Evolutionary conservation across 2,888 invertebrate species (phyloP), one percentile per base, ranked within the genome.

Genomic region (Neoascia interrupta): DNA sequence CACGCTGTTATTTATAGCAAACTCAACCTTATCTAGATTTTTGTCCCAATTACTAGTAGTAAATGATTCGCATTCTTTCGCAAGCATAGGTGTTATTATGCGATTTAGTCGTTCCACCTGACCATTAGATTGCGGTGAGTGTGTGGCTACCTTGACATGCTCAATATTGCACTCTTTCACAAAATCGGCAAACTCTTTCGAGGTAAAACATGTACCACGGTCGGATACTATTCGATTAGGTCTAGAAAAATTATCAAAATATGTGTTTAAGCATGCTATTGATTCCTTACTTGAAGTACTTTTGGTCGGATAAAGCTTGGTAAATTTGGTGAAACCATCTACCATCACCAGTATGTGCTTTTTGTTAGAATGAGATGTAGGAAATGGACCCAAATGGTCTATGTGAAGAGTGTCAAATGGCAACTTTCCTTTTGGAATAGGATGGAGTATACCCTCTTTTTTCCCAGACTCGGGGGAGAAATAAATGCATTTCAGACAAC

Each of bases 381-480:
- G 19, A 80, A 68, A 58, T 21, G 41, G 58, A 10, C 56, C 66
- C 8, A 39, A 36, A 19, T 63, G 49, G 28, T 49, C 49, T 11
- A 61, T 37, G 37, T 63, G 49, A 28, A 63, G 28, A 13, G 69
- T 69, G 16, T 60, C 58, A 11, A 68, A 68, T 18, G 49, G 68
- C 4, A 47, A 11, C 3, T 81, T 75, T 4, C 82, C 83, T 41
- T 84, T 84, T 3, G 58, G 76, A 8, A 85, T 83, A 18, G 72
- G 64, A 37, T 85, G 82, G 6, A 86, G 54, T n/a, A 61, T 72
- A 4, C 84, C 84, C 68, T 84, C 83, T 1, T 21, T 4, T 36
- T 73, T 80, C 1, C 80, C 80, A 16, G 56, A 56, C n/a, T 60
- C 31, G 28, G 64, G 49, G 11, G 60, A 58, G 21, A 45, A 80